Evolutionary conservation across 2,888 invertebrate species (phyloP).

Genomic region (Andrena minutula): DNA sequence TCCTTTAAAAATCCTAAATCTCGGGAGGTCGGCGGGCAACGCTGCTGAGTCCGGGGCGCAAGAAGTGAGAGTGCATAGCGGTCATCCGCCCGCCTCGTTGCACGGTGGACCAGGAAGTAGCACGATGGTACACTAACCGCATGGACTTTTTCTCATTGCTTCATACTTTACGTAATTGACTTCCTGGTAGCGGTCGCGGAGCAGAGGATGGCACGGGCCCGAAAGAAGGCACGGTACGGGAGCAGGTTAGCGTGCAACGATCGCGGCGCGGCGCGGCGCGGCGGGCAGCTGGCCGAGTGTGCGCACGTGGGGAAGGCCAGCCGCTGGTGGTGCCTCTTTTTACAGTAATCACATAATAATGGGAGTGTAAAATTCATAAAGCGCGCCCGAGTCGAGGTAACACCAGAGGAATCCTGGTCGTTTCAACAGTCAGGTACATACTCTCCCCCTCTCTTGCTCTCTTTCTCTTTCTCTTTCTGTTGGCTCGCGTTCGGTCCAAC

Average conservation of each 20-base stretch:
- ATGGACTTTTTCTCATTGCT: slow-evolving; percentile 58
- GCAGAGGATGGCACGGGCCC: slow-evolving; percentile 54
- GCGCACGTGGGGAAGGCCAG: slow-evolving; percentile 41
- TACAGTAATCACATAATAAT: slow-evolving; percentile 67
- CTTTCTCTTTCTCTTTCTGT: not conserved
- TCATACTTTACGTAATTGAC: slow-evolving; percentile 70
- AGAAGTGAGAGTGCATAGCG: slow-evolving; percentile 61
- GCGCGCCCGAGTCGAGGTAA: slow-evolving; percentile 17
- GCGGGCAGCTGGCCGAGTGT: not conserved
- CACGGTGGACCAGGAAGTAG: slow-evolving; percentile 62
- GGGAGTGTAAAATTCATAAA: slow-evolving; percentile 68
- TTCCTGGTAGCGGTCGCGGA: slow-evolving; percentile 56
- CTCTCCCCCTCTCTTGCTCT: no score
- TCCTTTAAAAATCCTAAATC: slow-evolving; percentile 11
- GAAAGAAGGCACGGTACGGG: slow-evolving; percentile 46
- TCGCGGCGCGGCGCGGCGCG: slow-evolving; percentile 14
- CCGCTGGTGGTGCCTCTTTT: slow-evolving; percentile 46
- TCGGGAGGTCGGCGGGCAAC: slow-evolving; percentile 25
- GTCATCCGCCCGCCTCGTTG: not conserved
- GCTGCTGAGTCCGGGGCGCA: slow-evolving; percentile 18
- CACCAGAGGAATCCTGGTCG: slow-evolving; percentile 30
- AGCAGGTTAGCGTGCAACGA: slow-evolving; percentile 43
- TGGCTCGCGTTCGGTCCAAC: no score
- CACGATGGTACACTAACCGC: slow-evolving; percentile 68
- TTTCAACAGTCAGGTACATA: slow-evolving; percentile 20